These are phyloP conservation scores for Rutilus rutilus DNA, from an alignment of 2,113 vertebrate species.

Conservation along the genomic window DNA sequence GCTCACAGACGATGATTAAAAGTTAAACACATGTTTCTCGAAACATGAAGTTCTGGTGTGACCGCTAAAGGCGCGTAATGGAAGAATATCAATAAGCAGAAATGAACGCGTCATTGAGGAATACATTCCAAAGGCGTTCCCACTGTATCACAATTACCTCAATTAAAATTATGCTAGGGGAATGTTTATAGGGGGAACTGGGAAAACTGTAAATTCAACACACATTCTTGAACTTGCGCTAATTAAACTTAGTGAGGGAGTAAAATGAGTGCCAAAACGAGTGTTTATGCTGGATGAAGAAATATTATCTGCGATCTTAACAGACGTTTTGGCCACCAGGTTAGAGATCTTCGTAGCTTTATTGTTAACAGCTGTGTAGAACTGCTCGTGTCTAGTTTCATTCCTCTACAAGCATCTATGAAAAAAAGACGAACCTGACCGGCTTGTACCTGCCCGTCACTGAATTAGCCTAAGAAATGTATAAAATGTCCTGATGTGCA, in stretches of 20 bases:
- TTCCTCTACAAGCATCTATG: slow-evolving; percentile 56
- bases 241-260: slow-evolving; percentile 68
- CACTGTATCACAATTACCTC: slow-evolving; percentile 57
- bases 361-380: slow-evolving; percentile 80
- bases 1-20: slow-evolving; percentile 1
- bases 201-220: slow-evolving; percentile 54
- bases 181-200: slow-evolving; percentile 58
- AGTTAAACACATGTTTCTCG: slow-evolving; percentile 26
- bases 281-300: slow-evolving; percentile 79
- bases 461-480: background rate
- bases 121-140: slow-evolving; percentile 38
- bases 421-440: slow-evolving; percentile 64
- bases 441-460: background rate
- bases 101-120: slow-evolving; percentile 1
- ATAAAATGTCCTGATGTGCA: background rate
- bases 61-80: slow-evolving; percentile 8
- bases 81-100: slow-evolving; percentile 24
- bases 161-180: slow-evolving; percentile 57
- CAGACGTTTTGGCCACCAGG: slow-evolving; percentile 76
- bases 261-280: slow-evolving; percentile 56
- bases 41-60: slow-evolving; percentile 32
- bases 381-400: slow-evolving; percentile 60
- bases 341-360: slow-evolving; percentile 74
- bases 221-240: slow-evolving; percentile 65
- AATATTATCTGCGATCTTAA: slow-evolving; percentile 74